A percentile compares a stretch with the other conserved stretches of the same genome.
These are phyloP conservation scores for Acropora tenuis DNA, from an alignment of 64 coral and sea anemone genomes.

Conservation along the genomic window DNA sequence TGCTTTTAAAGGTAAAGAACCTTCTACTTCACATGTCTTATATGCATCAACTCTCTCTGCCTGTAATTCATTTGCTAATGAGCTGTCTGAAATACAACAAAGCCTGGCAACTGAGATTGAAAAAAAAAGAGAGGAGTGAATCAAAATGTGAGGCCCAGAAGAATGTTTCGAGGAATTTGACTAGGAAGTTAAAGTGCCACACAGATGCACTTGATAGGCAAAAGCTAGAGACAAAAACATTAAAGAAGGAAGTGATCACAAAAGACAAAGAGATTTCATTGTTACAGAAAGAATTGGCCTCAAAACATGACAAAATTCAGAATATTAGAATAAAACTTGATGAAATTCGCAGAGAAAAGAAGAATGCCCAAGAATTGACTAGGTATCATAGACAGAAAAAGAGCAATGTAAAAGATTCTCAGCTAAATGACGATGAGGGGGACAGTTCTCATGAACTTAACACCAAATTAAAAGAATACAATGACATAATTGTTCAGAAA, in stretches of 20 bases:
- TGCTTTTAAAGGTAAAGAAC: slow-evolving; percentile 49
- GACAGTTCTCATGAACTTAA: slow-evolving; percentile 6
- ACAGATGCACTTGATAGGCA: slow-evolving; percentile 49
- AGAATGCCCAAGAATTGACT: slow-evolving; percentile 39
- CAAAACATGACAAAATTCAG: slow-evolving; percentile 46
- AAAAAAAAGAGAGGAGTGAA: slow-evolving; percentile 30
- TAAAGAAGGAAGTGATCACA: slow-evolving; percentile 31
- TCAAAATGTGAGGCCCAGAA: slow-evolving; percentile 44
- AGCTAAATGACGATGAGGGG: slow-evolving; percentile 2
- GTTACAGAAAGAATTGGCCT: slow-evolving; percentile 28
- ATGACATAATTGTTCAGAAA: slow-evolving; percentile 45
- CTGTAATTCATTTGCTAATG: slow-evolving; percentile 42
- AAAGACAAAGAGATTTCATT: slow-evolving; percentile 42
- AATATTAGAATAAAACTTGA: slow-evolving; percentile 16
- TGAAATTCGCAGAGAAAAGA: slow-evolving; percentile 42
- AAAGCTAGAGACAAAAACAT: slow-evolving; percentile 32
- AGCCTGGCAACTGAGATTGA: slow-evolving; percentile 38
- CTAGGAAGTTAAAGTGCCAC: slow-evolving; percentile 13
- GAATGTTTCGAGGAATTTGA: slow-evolving; percentile 33
- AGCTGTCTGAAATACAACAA: slow-evolving; percentile 45
- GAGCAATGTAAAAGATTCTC: slow-evolving; percentile 41
- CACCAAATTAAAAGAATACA: slow-evolving; percentile 27
- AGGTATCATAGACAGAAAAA: slow-evolving; percentile 39
- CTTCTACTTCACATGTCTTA: slow-evolving; percentile 45
- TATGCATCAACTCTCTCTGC: slow-evolving; percentile 49